These are phyloP conservation scores for Hermatobates lingyangjiaoensis DNA, from an alignment of 1,140 invertebrate genomes.

Conservation along the genomic window DNA sequence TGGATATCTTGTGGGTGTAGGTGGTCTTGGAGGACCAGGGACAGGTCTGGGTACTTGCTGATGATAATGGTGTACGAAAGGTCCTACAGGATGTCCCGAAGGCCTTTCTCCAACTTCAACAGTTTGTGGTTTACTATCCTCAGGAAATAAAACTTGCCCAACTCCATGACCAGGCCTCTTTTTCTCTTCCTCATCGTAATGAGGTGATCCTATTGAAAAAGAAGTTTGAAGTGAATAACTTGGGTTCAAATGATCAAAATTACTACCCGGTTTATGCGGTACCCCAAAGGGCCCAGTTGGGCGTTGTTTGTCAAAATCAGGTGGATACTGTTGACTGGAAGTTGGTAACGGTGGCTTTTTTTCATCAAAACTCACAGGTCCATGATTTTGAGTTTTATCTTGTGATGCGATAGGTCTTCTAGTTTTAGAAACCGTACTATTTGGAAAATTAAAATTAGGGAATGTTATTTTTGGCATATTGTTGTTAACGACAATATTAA, in stretches of 20 bases:
- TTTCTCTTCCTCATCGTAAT: constrained; percentile 9
- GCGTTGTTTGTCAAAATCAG: too few species aligned
- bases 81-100: not conserved
- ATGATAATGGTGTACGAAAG: not conserved
- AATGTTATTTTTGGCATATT: too few species aligned
- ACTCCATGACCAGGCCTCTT: constrained; percentile 15
- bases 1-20: constrained; percentile 1
- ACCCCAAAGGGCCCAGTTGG: too few species aligned
- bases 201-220: constrained; percentile 18
- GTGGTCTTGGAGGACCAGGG: constrained; percentile 2
- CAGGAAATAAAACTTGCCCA: constrained; percentile 16
- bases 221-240: constrained; percentile 21
- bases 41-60: not conserved
- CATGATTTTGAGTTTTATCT: too few species aligned
- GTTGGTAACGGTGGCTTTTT: too few species aligned
- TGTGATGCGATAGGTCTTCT: too few species aligned
- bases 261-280: too few species aligned
- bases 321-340: too few species aligned
- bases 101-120: not conserved
- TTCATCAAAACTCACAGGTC: too few species aligned
- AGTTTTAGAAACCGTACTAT: too few species aligned
- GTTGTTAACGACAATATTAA: too few species aligned
- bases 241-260: constrained; percentile 17
- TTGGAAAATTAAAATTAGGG: too few species aligned
- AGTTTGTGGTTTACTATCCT: constrained; percentile 7